Percentiles rank a stretch among this genome's conserved stretches.
phyloP scores from a whole-genome alignment of 2,888 invertebrate species.

The Ochropacha duplaris region DNA sequence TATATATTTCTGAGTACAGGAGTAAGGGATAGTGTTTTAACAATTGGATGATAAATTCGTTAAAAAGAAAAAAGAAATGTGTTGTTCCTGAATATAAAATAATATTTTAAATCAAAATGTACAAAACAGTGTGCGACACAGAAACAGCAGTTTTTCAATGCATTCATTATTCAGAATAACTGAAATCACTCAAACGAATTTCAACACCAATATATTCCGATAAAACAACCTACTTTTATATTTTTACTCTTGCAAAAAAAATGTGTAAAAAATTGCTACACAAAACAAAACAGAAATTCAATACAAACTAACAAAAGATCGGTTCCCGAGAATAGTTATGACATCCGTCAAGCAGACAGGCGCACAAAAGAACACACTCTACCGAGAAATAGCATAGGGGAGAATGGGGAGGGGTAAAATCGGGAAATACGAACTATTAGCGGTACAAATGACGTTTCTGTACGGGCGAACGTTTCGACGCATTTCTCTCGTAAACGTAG shows the following conservation, averaged over 20 bases:
- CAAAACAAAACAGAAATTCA: constrained; percentile 3
- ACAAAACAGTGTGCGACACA: background rate
- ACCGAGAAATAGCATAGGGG: constrained; percentile 1
- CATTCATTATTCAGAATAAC: too few relatives aligned
- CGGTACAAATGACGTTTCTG: constrained; percentile 39
- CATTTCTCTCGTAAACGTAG: background rate
- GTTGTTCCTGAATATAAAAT: too few relatives aligned
- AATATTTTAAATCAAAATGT: too few relatives aligned
- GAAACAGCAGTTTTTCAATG: background rate
- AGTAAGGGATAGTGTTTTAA: too few relatives aligned
- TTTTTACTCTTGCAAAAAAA: background rate
- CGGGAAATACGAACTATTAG: constrained; percentile 34
- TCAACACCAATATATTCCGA: background rate
- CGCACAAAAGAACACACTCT: constrained; percentile 32
- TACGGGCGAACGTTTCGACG: background rate
- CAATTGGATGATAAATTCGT: too few relatives aligned
- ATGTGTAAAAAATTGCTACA: background rate
- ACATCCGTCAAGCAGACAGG: constrained; percentile 40
- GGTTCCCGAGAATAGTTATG: constrained; percentile 30
- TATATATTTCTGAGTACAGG: too few relatives aligned
- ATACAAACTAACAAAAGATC: constrained; percentile 1
- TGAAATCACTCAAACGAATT: background rate
- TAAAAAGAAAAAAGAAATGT: too few relatives aligned
- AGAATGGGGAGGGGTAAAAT: background rate
- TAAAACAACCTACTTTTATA: background rate